Evolutionary conservation across 2,888 invertebrate species (phyloP).

Genomic region (Drosophila falleni): DNA sequence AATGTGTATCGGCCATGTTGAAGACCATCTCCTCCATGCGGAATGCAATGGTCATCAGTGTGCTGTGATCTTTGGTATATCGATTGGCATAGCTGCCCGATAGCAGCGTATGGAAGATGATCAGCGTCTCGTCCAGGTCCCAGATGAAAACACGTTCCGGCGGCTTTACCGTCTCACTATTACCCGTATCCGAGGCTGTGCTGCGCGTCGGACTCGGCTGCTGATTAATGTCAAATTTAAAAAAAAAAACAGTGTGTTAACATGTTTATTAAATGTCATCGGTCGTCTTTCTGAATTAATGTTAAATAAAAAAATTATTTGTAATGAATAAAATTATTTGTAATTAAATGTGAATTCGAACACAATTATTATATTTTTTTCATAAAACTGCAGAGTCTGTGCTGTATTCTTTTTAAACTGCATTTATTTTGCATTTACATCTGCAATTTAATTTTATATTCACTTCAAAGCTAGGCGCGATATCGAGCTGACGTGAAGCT

Average conservation of each 20-base stretch:
- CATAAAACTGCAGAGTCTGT: too few species aligned
- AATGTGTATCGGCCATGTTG: constrained; percentile 97
- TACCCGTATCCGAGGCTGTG: constrained; percentile 85
- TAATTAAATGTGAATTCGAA: too few species aligned
- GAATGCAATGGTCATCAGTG: constrained; percentile 94
- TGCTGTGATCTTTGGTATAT: constrained; percentile 96
- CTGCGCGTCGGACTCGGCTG: constrained; percentile 92
- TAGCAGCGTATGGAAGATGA: constrained; percentile 97
- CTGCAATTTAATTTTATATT: background rate
- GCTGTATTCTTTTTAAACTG: too few species aligned
- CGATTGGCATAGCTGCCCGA: constrained; percentile 96
- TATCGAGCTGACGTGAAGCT: background rate
- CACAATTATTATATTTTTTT: too few species aligned
- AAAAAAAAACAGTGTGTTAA: too few species aligned
- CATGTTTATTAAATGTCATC: too few species aligned
- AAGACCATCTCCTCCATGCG: constrained; percentile 99
- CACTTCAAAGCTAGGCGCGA: background rate
- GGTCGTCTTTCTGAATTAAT: too few species aligned
- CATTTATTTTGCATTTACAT: background rate
- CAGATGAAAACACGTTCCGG: constrained; percentile 97
- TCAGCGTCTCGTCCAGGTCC: constrained; percentile 99
- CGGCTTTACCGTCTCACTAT: constrained; percentile 88
- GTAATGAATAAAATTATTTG: too few species aligned
- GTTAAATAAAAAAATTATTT: too few species aligned
- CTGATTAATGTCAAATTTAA: constrained; percentile 86